Evolutionary conservation across 2,113 vertebrate genomes (phyloP).

Genomic region (Numida meleagris): DNA sequence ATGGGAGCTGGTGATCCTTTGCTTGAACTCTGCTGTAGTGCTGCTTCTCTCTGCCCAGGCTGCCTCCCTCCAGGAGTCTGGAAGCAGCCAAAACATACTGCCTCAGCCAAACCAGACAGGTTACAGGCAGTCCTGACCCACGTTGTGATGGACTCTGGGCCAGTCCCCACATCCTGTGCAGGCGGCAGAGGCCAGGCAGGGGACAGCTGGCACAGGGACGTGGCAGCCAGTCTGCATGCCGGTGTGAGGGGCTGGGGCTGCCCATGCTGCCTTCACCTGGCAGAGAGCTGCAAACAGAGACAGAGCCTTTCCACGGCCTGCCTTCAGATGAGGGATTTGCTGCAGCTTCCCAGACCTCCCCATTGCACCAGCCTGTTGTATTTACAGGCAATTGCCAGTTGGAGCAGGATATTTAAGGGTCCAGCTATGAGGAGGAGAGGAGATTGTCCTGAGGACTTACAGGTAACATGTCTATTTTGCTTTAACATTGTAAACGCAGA

Average conservation of each 20-base stretch:
- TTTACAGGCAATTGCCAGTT: not conserved
- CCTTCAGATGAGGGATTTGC: not conserved
- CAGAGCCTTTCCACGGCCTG: rapidly evolving
- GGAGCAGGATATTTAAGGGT: not conserved
- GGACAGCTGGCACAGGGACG: rapidly evolving
- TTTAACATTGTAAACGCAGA: not conserved
- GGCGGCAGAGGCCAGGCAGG: rapidly evolving
- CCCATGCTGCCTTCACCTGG: rapidly evolving
- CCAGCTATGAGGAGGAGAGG: not conserved
- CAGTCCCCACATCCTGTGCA: rapidly evolving
- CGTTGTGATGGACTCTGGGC: not conserved
- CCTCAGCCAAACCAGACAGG: not conserved
- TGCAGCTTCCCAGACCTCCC: not conserved
- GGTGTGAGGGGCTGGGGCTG: not conserved
- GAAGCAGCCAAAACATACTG: rapidly evolving
- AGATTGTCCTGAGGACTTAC: not conserved
- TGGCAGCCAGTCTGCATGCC: not conserved
- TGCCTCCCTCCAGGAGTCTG: rapidly evolving
- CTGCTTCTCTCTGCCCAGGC: not conserved
- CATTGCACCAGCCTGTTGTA: not conserved
- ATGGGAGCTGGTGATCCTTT: rapidly evolving
- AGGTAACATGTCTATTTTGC: not conserved
- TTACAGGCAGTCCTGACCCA: not conserved
- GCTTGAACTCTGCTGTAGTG: rapidly evolving
- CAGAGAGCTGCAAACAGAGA: not conserved